A percentile compares a stretch with the other conserved stretches of the same genome.
phyloP scores from a whole-genome alignment of 1,140 invertebrate species.

The Chelonus insularis region DNA sequence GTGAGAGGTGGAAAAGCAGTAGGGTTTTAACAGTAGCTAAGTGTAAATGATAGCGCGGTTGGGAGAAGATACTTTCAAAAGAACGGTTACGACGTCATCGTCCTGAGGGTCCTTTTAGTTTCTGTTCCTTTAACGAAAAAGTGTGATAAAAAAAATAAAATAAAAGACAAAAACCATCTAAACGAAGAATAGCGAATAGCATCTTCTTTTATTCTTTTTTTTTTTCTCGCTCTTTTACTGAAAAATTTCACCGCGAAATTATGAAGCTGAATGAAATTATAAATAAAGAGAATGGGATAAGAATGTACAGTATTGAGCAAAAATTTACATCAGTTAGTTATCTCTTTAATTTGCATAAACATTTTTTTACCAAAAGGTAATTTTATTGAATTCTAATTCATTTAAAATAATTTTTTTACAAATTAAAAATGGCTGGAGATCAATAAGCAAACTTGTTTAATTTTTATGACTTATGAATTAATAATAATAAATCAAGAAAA shows the following conservation, averaged over 20 bases:
- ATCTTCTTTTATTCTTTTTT: not conserved
- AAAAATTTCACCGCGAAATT: too few relatives aligned
- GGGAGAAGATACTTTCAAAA: constrained; percentile 37
- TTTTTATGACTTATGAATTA: too few relatives aligned
- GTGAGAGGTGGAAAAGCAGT: not conserved
- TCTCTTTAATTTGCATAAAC: too few relatives aligned
- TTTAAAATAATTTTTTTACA: too few relatives aligned
- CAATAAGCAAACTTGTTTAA: too few relatives aligned
- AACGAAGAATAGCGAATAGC: not conserved
- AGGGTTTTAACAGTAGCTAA: constrained; percentile 37
- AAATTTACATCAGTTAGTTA: too few relatives aligned
- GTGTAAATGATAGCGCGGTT: constrained; percentile 57
- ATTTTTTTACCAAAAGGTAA: too few relatives aligned
- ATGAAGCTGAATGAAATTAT: too few relatives aligned
- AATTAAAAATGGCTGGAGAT: too few relatives aligned
- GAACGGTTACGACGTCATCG: constrained; percentile 31
- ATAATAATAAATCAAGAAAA: too few relatives aligned
- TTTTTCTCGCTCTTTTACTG: not conserved
- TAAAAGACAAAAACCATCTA: not conserved
- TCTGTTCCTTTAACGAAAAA: not conserved
- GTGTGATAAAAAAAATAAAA: constrained; percentile 22
- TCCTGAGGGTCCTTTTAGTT: constrained; percentile 6
- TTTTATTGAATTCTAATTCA: too few relatives aligned
- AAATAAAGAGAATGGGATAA: constrained; percentile 24
- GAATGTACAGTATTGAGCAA: too few relatives aligned